Evolutionary conservation across 2,888 invertebrate species (phyloP), one percentile per base, ranked within the genome.

Genomic region (Smittia sp.): DNA sequence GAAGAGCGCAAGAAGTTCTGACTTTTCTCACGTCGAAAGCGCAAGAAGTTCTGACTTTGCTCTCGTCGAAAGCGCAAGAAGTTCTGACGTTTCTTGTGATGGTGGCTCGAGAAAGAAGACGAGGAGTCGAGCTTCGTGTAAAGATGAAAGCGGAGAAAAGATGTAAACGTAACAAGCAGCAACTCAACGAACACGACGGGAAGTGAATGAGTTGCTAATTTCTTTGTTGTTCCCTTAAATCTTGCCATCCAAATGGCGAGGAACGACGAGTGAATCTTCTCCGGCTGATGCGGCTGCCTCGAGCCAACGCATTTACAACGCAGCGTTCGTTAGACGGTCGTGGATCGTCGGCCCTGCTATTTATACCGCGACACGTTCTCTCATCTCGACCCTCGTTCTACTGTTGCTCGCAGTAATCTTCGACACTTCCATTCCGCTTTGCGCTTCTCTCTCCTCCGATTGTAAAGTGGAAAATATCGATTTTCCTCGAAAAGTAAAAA

Each of bases 141-240:
- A 18, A 58, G 20, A 63, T 27, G 15, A 20, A 62, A 20, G 24
- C 1, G 11, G 24, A 22, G 62, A 6, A 20, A 1, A 62, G 7
- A 11, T 18, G 24, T 6, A 24, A 62, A 62, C 15, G 52, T 52
- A 13, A n/a, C 3, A 52, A 52, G n/a, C n/a, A n/a, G n/a, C n/a
- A n/a, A n/a, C n/a, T n/a, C n/a, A n/a, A n/a, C 52, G 15, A 52
- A 52, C 7, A 52, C 52, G 18, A 58, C 1, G 22, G 22, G 6
- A 22, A 22, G 22, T 58, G 27, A 63, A 63, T 63, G 63, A 63
- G 63, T 63, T 63, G 63, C 63, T 63, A 27, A 63, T 63, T 63
- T 63, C 63, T 63, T 63, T 63, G 63, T 63, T 24, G 6, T 25
- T 25, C 27, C 22, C 22, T 58, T 58, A 1, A 18, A 22, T 58